Evolutionary conservation across 2,797 vertebrate genomes (phyloP), one percentile per base, ranked within the genome.

Genomic region (Lophotriccus pileatus): DNA sequence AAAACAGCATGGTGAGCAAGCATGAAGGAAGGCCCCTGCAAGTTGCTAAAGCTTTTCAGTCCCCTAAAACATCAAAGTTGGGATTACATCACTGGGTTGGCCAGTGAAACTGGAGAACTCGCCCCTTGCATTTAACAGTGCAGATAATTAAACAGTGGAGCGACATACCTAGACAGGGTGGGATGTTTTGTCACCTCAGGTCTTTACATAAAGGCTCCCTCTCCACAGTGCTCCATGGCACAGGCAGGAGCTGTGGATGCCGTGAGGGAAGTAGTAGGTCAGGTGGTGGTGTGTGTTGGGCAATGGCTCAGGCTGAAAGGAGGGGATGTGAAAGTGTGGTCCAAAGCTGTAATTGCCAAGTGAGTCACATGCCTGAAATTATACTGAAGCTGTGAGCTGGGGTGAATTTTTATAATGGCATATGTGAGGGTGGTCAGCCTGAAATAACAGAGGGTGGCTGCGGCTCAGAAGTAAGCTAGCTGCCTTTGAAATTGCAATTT

Each of bases 111-210:
- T 76, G 74, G 52, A 82, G 83, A 82, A 58, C 60, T 94, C 13
- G 0, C 24, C 53, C 74, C 74, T 94, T 87, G 75, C 50, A 89
- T 82, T 76, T 63, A 64, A 72, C 77, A 79, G 80, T 70, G 74
- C 3, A 8, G 80, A 14, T 94, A 90, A 86, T 66, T 87, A 91
- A 85, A 87, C 3, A 88, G 74, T 67, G 80, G 67, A 84, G 32
- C 5, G 12, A 72, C 94, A 90, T 94, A 84, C 77, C 80, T 64
- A 84, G 89, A 82, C 4, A 0, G 93, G 94, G 90, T 79, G 94
- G 77, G 85, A 93, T 77, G 94, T 90, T 91, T 81, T 94, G 88
- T 94, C 85, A 87, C 44, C 59, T 67, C 58, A 30, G 62, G 66
- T 60, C 69, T 88, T 66, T 76, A 32, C 2, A 5, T 66, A 32